phyloP scores from a whole-genome alignment of 1,140 invertebrate species.

The Drosophila paulistorum region DNA sequence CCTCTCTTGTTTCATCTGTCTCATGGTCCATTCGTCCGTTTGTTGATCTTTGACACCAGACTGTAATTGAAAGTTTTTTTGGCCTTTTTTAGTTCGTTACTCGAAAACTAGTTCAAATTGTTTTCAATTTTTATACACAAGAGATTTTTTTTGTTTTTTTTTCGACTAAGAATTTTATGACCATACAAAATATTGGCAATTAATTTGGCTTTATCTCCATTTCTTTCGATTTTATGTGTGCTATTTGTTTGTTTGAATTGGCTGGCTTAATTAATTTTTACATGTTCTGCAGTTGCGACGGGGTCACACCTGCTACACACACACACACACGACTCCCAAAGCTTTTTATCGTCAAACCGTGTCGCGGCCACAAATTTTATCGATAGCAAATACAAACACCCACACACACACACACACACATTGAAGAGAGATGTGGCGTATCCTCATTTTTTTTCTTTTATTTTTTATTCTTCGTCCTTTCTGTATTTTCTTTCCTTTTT shows the following conservation, averaged over 20 bases:
- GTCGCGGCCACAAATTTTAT: conserved; percentile 74
- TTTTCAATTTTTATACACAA: conserved; percentile 17
- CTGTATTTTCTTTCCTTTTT: background rate
- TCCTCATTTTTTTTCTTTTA: conserved; percentile 12
- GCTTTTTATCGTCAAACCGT: conserved; percentile 42
- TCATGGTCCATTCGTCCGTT: conserved; percentile 25
- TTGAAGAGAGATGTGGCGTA: background rate
- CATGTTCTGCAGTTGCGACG: conserved; percentile 46
- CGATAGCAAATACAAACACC: conserved; percentile 56
- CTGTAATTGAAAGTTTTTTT: conserved; percentile 71
- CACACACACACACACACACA: conserved; percentile 30
- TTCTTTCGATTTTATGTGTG: conserved; percentile 37
- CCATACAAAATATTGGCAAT: conserved; percentile 23
- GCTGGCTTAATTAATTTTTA: conserved; percentile 78
- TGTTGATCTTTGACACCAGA: conserved; percentile 75
- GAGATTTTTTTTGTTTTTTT: background rate
- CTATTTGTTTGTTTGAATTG: conserved; percentile 25
- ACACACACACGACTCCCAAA: conserved; percentile 48
- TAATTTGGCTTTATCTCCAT: conserved; percentile 44
- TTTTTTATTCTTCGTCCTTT: background rate
- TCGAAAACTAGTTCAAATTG: conserved; percentile 40
- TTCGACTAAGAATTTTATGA: background rate
- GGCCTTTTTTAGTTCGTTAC: conserved; percentile 27
- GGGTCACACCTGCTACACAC: conserved; percentile 15
- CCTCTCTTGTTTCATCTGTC: conserved; percentile 2